A percentile compares a stretch with the other conserved stretches of the same genome.
Conservation (phyloP, 53 echinoderm and acorn worm genomes). For the Holothuria leucospilota region DNA sequence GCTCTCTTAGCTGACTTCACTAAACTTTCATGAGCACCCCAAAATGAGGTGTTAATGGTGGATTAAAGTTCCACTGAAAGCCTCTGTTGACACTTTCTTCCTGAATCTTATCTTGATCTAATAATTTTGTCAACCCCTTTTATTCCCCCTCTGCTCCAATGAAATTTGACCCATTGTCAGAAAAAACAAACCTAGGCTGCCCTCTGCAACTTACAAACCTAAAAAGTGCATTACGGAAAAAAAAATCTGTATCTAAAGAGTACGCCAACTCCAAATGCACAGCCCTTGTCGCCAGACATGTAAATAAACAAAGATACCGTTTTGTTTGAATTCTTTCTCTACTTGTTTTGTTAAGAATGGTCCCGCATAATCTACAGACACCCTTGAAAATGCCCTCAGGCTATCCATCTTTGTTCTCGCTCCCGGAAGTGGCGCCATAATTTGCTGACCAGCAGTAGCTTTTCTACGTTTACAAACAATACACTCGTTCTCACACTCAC, state of each 20-base stretch:
- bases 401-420: neutral
- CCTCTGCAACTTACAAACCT: conserved; percentile 31
- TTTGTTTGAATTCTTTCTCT: neutral
- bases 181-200: conserved; percentile 8
- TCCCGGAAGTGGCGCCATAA: conserved; percentile 24
- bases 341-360: conserved; percentile 9
- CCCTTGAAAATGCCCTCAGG: neutral
- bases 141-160: conserved; percentile 10
- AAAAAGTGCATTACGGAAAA: conserved; percentile 18
- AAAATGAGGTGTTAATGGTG: neutral
- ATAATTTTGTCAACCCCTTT: neutral
- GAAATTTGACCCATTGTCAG: conserved; percentile 40
- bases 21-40: conserved; percentile 44
- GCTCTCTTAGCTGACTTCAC: conserved; percentile 35
- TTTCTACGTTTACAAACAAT: neutral
- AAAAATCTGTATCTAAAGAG: neutral
- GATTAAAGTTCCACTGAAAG: neutral
- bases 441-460: neutral
- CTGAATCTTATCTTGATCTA: conserved; percentile 33
- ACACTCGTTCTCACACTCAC: conserved; percentile 12
- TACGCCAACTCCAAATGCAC: conserved; percentile 9
- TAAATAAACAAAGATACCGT: conserved; percentile 14
- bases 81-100: neutral
- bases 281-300: conserved; percentile 1
- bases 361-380: conserved; percentile 22